Evolutionary conservation across 92 coral and sea anemone species (phyloP).

Genomic region (Palythoa heliodiscus): DNA sequence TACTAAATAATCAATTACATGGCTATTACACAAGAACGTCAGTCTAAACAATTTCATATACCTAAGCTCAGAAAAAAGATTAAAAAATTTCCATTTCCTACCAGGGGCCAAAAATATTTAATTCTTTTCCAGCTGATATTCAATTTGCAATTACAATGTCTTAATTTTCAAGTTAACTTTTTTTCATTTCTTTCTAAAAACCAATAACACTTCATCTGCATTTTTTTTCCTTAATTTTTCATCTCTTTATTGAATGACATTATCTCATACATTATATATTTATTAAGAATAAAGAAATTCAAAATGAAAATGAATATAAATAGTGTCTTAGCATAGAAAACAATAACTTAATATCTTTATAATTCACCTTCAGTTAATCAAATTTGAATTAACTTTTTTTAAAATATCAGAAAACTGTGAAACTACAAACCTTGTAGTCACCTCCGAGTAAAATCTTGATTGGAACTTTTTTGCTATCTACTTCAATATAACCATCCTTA

Average conservation of each 20-base stretch:
- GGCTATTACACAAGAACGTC: background rate
- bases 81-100: no score
- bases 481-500: slow-evolving; percentile 21
- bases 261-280: background rate
- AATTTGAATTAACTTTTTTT: slow-evolving; percentile 1
- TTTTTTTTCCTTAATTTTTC: no score
- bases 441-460: slow-evolving; percentile 34
- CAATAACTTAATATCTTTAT: background rate
- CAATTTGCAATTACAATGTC: no score
- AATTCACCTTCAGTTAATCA: slow-evolving; percentile 5
- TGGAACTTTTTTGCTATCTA: slow-evolving; percentile 26
- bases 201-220: background rate
- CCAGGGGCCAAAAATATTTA: no score
- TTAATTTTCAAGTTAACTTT: no score
- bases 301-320: no score
- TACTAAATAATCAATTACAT: background rate
- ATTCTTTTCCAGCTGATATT: no score
- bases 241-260: background rate
- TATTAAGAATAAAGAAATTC: background rate
- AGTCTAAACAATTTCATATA: background rate
- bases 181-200: background rate
- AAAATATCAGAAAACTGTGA: background rate
- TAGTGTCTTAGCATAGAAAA: no score
- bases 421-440: slow-evolving; percentile 39
- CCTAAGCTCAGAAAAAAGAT: background rate